Base-by-base conservation (phyloP, 2,888 invertebrate genomes). In the Tinea pellionella region DNA sequence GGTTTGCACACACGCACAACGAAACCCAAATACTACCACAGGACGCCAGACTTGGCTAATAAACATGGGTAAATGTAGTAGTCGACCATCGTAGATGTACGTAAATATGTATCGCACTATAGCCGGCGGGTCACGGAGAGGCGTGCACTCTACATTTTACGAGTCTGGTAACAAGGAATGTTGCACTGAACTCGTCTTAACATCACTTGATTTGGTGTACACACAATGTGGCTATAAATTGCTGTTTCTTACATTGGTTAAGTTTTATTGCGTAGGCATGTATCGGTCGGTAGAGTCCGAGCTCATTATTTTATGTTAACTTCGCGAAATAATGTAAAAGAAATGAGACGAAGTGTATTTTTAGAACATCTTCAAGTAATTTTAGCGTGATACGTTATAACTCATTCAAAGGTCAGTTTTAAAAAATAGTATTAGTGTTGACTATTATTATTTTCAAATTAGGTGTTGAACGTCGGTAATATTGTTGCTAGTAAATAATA, bases 71-170 rank as follows among this genome's bases (percentile, higher is more conserved):
- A 53, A 18, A 18, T 24, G 53, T 24, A 53, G 24, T 53, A 53
- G 18, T 24, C 47, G 13, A 2, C 53, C 24, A 53, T 53, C 53
- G 4, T 24, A 24, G 53, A 8, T 24, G 24, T 19, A 53, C 19
- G 24, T 53, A 53, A 53, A 53, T 24, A 53, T 24, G 24, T 15
- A 16, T 16, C 24, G 24, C 53, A 53, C 47, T 53, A 12, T 53
- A 53, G 53, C 18, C 53, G 53, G 9, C 53, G 53, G 53, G 53
- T 53, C 53, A 53, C 53, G 53, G 24, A 53, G 19, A 16, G 24
- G 24, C 53, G 56, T 61, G 58, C 61, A 61, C 59, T 58, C 58
- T 53, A 58, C 30, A 61, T 61, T 61, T 61, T 61, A 59, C 58
- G 57, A 61, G 47, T 47, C 47, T 47, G 47, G 47, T 13, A 47